Conservation (phyloP, 2,113 vertebrate species). For the Okapia johnstoni region DNA sequence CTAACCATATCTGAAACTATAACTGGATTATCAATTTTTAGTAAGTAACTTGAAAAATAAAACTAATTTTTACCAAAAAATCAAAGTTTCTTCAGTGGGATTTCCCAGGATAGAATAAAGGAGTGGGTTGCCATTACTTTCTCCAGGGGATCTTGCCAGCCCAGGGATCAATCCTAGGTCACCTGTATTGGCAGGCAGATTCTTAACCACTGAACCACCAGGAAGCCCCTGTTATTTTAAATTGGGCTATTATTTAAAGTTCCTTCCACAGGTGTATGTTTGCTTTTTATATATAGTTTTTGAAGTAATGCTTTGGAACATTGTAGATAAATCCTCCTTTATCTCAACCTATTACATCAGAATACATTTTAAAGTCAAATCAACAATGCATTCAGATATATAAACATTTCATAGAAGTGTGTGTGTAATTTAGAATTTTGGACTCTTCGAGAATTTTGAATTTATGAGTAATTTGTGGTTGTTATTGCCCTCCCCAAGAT, state of each 20-base stretch:
- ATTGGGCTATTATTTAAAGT: not conserved
- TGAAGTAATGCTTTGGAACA: not conserved
- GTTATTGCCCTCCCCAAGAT: not conserved
- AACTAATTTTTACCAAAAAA: not conserved
- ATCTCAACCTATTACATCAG: not conserved
- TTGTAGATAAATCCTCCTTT: not conserved
- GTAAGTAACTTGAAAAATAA: not conserved
- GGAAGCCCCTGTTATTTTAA: not conserved
- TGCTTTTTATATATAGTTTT: not conserved
- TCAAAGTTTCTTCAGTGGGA: not conserved
- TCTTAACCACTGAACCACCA: not conserved
- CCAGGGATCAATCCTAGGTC: not conserved
- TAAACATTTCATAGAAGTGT: not conserved
- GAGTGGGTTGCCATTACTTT: not conserved
- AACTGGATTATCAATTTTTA: not conserved
- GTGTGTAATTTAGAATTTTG: not conserved
- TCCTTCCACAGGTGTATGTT: not conserved
- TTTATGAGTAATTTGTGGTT: not conserved
- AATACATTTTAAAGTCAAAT: not conserved
- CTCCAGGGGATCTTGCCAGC: not conserved
- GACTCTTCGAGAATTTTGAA: not conserved
- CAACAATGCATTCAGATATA: not conserved
- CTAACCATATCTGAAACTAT: not conserved
- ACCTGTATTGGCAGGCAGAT: not conserved
- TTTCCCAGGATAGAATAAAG: not conserved